Conservation (phyloP, 2,113 vertebrate species). For the Genyomyrus donnyi region DNA sequence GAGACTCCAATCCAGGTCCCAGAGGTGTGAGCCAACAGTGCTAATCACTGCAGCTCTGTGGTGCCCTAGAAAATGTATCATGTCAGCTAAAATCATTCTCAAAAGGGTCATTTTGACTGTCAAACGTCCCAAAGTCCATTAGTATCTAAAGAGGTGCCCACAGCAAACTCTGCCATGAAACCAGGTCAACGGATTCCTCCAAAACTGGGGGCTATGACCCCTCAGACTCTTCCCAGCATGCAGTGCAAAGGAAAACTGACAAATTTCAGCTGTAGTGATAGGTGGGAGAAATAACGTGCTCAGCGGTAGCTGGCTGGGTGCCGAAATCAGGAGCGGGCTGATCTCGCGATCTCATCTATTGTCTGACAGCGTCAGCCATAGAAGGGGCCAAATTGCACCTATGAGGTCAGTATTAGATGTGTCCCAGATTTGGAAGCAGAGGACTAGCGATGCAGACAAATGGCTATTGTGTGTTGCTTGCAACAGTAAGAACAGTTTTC, state of each 20-base stretch:
- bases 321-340: background rate
- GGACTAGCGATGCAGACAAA: background rate
- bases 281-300: background rate
- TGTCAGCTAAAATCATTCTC: background rate
- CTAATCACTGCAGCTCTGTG: background rate
- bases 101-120: constrained; percentile 1
- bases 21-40: background rate
- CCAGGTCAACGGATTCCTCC: background rate
- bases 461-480: background rate
- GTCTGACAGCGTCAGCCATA: background rate
- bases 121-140: background rate
- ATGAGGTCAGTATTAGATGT: background rate
- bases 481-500: background rate
- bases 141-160: background rate
- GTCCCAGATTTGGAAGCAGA: background rate
- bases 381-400: background rate
- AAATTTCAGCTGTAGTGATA: background rate
- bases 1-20: background rate
- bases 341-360: background rate
- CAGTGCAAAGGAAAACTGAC: background rate
- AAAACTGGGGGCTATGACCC: background rate
- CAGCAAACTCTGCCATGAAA: background rate
- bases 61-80: background rate
- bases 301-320: background rate
- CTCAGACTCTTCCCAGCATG: background rate